Evolutionary conservation across 2,888 invertebrate genomes (phyloP), one percentile per base, ranked within the genome.

Genomic region (Neoitamus cyanurus): DNA sequence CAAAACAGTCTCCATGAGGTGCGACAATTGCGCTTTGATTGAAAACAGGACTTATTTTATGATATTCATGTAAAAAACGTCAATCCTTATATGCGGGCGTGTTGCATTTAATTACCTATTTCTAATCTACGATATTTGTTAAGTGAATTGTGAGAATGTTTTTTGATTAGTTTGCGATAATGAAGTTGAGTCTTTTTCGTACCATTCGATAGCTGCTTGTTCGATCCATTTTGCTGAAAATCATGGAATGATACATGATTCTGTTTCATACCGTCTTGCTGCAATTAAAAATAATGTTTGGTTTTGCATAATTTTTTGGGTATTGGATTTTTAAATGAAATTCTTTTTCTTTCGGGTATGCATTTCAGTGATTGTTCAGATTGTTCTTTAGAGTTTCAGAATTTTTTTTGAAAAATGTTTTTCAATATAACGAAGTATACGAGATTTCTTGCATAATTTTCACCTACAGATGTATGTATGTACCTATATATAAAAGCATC

Each of bases 221-320:
- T 95, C 89, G 96, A 94, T 90, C 96, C 97, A 89, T 97, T 97
- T 92, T 96, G 96, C 92, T 96, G 96, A 92, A 97, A 96, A 92
- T 96, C 96, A 77, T 96, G 96, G 92, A 97, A 97, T 91, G 96
- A 96, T 88, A 97, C 97, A 92, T 96, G 96, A 91, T 96, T 96
- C 89, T 94, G 94, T 93, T 91, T 91, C 15, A 96, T 96, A 88
- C 96, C 96, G 91, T 96, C 96, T 95, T 96, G 92, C 86, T 93
- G 93, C 73, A 86, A 83, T 85, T 85, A 46, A 85, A 46, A 83
- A 46, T 30, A 11, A 69, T 48, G 6, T 72, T 70, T 31, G 30
- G n/a, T 58, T 25, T 9, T 80, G n/a, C 20, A 84, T 34, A 77
- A 77, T 46, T n/a, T 7, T 36, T 36, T 36, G 5, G 5, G 5